A percentile compares a stretch with the other conserved stretches of the same genome.
phyloP scores from a whole-genome alignment of 2,797 vertebrate species.

The Sarcoramphus papa region DNA sequence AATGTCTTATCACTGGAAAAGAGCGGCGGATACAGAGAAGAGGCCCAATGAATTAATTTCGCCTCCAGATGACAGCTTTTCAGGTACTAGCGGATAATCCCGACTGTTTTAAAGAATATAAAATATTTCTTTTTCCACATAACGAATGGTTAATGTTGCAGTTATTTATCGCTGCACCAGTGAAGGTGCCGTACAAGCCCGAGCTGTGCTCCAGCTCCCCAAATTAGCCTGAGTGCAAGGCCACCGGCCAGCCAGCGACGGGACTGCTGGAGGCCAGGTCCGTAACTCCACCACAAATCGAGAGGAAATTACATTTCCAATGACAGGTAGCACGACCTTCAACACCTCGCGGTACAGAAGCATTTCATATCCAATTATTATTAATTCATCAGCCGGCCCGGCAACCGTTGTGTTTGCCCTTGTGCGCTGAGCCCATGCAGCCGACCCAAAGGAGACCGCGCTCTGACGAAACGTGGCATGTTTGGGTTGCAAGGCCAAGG shows the following conservation, averaged over 20 bases:
- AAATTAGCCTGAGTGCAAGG: neutral
- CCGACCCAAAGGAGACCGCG: accelerated
- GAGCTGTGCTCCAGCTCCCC: neutral
- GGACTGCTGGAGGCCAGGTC: neutral
- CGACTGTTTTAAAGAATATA: neutral
- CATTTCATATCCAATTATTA: neutral
- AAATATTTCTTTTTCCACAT: neutral
- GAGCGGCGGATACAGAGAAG: neutral
- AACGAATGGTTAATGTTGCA: accelerated
- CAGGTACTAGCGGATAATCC: neutral
- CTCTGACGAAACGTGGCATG: accelerated
- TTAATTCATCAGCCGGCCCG: neutral
- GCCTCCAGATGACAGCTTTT: neutral
- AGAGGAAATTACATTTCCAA: neutral
- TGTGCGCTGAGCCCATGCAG: neutral
- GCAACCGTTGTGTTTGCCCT: neutral
- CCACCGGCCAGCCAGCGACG: neutral
- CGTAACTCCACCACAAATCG: neutral
- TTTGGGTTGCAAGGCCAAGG: neutral
- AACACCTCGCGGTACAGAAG: neutral
- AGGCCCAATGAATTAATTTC: neutral
- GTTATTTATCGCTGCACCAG: neutral
- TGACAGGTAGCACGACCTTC: neutral
- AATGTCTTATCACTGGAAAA: accelerated
- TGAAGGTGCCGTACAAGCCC: neutral